These are phyloP conservation scores for Centropyge bicolor DNA, from an alignment of 2,797 vertebrate genomes.

Conservation along the genomic window DNA sequence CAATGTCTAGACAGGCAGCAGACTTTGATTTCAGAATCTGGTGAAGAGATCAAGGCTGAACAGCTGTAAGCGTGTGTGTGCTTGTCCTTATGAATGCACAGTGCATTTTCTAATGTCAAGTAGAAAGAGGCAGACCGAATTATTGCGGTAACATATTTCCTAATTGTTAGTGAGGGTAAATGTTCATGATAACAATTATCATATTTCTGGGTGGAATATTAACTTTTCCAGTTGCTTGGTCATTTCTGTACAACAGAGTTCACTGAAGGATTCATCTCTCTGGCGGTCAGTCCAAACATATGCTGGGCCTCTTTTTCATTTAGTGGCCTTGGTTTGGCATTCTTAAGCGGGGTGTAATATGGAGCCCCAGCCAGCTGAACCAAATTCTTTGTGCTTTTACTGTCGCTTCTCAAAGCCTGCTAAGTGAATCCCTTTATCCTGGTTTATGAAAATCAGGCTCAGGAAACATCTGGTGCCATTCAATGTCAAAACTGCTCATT, in stretches of 20 bases:
- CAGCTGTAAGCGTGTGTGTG: constrained; percentile 12
- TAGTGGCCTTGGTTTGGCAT: constrained; percentile 65
- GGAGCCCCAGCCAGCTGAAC: constrained; percentile 32
- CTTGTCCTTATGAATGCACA: constrained; percentile 5
- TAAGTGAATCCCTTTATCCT: constrained; percentile 49
- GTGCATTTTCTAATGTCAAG: not conserved
- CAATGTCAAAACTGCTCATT: constrained; percentile 19
- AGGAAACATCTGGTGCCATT: constrained; percentile 38
- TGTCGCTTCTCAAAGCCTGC: constrained; percentile 41
- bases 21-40: constrained; percentile 62
- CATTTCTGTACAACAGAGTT: constrained; percentile 24
- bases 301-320: constrained; percentile 65
- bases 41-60: constrained; percentile 49
- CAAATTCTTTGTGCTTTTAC: constrained; percentile 46
- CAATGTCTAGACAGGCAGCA: constrained; percentile 69
- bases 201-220: constrained; percentile 20
- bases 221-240: constrained; percentile 36
- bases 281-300: constrained; percentile 70
- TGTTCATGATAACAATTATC: constrained; percentile 16
- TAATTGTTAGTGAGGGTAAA: not conserved
- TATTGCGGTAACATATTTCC: not conserved
- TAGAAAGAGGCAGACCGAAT: not conserved
- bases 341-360: constrained; percentile 40
- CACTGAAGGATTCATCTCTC: constrained; percentile 41
- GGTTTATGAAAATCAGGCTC: constrained; percentile 38